These are phyloP conservation scores for Trichonephila clavipes DNA, from an alignment of 1,140 invertebrate species.

Conservation along the genomic window DNA sequence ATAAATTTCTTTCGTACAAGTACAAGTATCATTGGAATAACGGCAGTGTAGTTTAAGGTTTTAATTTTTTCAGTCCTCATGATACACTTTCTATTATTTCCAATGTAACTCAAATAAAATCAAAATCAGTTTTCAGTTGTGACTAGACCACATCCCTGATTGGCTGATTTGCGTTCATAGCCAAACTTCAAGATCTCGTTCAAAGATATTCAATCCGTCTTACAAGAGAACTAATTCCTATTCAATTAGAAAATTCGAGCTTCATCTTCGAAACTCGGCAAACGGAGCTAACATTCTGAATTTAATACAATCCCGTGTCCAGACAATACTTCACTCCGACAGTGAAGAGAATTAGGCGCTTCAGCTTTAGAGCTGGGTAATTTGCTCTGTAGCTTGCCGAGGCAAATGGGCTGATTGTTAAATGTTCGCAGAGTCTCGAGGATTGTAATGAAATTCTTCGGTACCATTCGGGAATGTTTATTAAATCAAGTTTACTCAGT, in stretches of 20 bases:
- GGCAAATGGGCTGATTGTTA: slow-evolving; percentile 14
- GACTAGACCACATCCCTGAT: no score
- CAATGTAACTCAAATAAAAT: no score
- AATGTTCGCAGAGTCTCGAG: not conserved
- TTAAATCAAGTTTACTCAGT: not conserved
- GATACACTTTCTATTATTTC: no score
- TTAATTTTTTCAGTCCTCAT: no score
- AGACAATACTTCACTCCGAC: not conserved
- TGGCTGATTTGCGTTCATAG: no score
- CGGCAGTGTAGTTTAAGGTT: no score
- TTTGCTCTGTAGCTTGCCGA: not conserved
- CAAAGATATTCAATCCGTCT: no score
- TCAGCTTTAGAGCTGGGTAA: not conserved
- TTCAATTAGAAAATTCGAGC: not conserved
- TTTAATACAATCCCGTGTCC: not conserved
- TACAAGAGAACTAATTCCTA: not conserved
- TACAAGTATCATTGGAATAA: no score
- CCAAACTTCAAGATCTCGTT: no score
- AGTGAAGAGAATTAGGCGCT: not conserved
- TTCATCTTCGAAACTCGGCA: not conserved
- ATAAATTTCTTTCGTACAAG: no score
- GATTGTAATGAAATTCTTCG: slow-evolving; percentile 21
- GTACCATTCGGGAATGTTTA: not conserved
- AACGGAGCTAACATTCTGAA: not conserved
- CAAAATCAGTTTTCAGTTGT: no score